Conservation (phyloP, 2,113 vertebrate species). For the Empidonax alnorum region DNA sequence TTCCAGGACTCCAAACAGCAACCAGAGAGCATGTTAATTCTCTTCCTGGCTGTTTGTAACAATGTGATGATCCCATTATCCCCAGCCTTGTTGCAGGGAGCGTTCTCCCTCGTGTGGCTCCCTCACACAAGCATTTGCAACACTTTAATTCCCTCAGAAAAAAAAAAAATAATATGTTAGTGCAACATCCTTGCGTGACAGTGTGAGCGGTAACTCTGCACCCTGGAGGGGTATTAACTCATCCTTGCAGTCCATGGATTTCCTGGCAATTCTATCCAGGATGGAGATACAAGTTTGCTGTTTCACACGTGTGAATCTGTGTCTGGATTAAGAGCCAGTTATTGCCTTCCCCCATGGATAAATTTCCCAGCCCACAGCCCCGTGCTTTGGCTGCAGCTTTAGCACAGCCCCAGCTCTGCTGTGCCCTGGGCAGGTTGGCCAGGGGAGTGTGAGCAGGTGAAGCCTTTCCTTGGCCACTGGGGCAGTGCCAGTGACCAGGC, state of each 20-base stretch:
- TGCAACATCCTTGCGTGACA: not conserved
- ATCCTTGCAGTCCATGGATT: not conserved
- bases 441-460: rapidly evolving
- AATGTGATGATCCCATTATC: slow-evolving; percentile 47
- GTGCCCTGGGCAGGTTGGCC: not conserved
- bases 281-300: not conserved
- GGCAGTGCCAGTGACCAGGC: not conserved
- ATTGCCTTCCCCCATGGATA: not conserved
- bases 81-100: not conserved
- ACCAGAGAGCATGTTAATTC: slow-evolving; percentile 5
- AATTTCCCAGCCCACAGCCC: not conserved
- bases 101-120: not conserved
- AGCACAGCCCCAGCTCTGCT: not conserved
- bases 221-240: not conserved
- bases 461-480: not conserved
- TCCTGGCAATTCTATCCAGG: not conserved
- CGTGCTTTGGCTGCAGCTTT: not conserved
- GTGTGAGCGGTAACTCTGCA: not conserved
- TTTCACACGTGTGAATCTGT: not conserved
- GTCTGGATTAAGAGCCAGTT: not conserved
- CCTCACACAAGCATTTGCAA: not conserved
- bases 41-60: slow-evolving; percentile 11
- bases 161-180: not conserved
- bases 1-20: not conserved
- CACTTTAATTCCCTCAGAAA: slow-evolving; percentile 5